These are phyloP conservation scores for Sphaerophoria rueppellii DNA, from an alignment of 2,888 invertebrate genomes.

Conservation along the genomic window DNA sequence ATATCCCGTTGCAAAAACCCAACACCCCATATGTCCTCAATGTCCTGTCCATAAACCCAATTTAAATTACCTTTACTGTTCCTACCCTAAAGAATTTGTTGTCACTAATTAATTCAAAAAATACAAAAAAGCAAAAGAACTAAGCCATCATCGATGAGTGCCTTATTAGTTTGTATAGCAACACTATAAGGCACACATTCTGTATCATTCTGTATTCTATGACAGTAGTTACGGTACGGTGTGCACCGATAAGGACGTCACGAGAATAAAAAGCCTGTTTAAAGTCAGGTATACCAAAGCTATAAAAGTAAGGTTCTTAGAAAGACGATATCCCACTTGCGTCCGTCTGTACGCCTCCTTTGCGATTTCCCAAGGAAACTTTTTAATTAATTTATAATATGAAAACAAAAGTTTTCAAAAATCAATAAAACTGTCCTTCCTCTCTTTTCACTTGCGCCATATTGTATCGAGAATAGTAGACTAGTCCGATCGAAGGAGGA, in stretches of 20 bases:
- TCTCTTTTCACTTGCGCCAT: background rate
- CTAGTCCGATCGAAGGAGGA: background rate
- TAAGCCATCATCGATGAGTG: slow-evolving; percentile 24
- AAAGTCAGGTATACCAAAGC: background rate
- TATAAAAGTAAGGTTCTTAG: no score
- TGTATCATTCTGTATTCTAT: background rate
- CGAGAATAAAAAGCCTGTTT: background rate
- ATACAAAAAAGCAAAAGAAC: slow-evolving; percentile 21
- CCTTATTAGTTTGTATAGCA: slow-evolving; percentile 56
- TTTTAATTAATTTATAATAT: slow-evolving; percentile 70
- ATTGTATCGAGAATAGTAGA: no score
- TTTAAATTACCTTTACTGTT: slow-evolving; percentile 17
- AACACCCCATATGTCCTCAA: slow-evolving; percentile 20
- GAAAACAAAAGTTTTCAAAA: slow-evolving; percentile 48
- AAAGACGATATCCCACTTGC: no score
- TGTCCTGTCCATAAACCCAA: background rate
- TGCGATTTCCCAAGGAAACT: slow-evolving; percentile 44
- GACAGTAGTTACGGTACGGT: no score
- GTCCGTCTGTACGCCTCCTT: background rate
- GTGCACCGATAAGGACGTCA: background rate
- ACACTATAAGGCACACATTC: background rate
- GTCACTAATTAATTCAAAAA: slow-evolving; percentile 56
- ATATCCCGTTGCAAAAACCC: slow-evolving; percentile 23
- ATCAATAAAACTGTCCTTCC: slow-evolving; percentile 48
- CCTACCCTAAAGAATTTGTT: background rate